Base-by-base conservation (phyloP, 2,888 invertebrate species). In the Pecten maximus region DNA sequence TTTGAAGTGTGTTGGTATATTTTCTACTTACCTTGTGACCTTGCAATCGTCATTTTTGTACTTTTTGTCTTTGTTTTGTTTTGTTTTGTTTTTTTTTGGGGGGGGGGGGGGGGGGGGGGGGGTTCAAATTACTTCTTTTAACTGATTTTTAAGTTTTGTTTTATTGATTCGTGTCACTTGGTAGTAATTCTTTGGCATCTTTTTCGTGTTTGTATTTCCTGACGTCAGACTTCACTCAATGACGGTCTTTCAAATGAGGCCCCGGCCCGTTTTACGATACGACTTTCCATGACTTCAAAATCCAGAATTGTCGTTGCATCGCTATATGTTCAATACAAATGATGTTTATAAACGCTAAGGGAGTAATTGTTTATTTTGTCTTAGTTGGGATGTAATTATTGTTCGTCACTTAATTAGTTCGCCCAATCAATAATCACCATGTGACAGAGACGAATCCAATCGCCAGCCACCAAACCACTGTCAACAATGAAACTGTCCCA, bases 331-430 rank as follows among this genome's bases (percentile, higher is more conserved):
- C 74, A 6, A 74, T 15, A 35, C 74, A 74, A 35, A 35, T 74
- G 74, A 35, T 74, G 74, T 74, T 74, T 74, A 35, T 74, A 35
- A 74, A 10, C 12, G 74, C 35, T 35, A 35, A 3, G 28, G 74
- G 74, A 74, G 8, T 74, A 35, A 74, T 74, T 74, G 74, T 74
- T 74, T 74, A 74, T 12, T 74, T 74, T 74, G 74, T 74, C 35
- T 74, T 74, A 74, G n/a, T n/a, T n/a, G 44, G 35, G 74, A 35
- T 15, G 35, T 10, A 74, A 35, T 74, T 28, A 74, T 74, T 74
- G 74, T 15, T 2, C 19, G 74, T 35, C 74, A 35, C 16, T 74
- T 74, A 74, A 74, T 74, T 74, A 74, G 74, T 74, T 16, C 35
- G 12, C 35, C 74, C 12, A 74, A 74, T 74, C 74, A 74, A 28